phyloP scores from a whole-genome alignment of 1,140 invertebrate genomes.

The Heterodera carotae region DNA sequence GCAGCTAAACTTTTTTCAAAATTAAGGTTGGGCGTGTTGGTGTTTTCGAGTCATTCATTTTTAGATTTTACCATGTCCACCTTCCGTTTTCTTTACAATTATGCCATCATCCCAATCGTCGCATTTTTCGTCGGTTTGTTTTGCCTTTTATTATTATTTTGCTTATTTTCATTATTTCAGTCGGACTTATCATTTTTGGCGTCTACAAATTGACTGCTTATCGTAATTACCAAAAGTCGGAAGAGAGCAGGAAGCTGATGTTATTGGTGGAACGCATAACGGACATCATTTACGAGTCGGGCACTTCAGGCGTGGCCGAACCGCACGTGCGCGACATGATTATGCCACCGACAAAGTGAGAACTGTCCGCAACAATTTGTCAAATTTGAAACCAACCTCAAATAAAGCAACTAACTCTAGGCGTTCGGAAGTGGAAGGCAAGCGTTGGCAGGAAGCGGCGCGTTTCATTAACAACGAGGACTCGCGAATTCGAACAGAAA shows the following conservation, averaged over 20 bases:
- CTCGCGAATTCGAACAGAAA: slow-evolving; percentile 56
- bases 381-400: neutral
- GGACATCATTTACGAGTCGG: slow-evolving; percentile 49
- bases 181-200: slow-evolving; percentile 27
- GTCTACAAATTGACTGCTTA: slow-evolving; percentile 29
- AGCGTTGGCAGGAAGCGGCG: slow-evolving; percentile 47
- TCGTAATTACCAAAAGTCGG: slow-evolving; percentile 30
- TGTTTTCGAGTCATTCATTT: slow-evolving; percentile 37
- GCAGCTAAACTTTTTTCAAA: no score
- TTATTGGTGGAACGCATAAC: slow-evolving; percentile 52
- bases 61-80: slow-evolving; percentile 33
- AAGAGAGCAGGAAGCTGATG: slow-evolving; percentile 29
- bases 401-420: slow-evolving; percentile 30
- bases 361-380: neutral
- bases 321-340: slow-evolving; percentile 53
- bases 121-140: slow-evolving; percentile 20
- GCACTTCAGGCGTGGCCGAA: slow-evolving; percentile 48
- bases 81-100: slow-evolving; percentile 52
- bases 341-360: slow-evolving; percentile 51
- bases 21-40: no score
- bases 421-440: slow-evolving; percentile 44
- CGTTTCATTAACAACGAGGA: slow-evolving; percentile 56
- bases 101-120: slow-evolving; percentile 49
- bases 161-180: slow-evolving; percentile 40
- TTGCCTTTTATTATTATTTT: neutral